A percentile compares a stretch with the other conserved stretches of the same genome.
phyloP scores from a whole-genome alignment of 2,888 invertebrate species.

The Pegoplata infirma region DNA sequence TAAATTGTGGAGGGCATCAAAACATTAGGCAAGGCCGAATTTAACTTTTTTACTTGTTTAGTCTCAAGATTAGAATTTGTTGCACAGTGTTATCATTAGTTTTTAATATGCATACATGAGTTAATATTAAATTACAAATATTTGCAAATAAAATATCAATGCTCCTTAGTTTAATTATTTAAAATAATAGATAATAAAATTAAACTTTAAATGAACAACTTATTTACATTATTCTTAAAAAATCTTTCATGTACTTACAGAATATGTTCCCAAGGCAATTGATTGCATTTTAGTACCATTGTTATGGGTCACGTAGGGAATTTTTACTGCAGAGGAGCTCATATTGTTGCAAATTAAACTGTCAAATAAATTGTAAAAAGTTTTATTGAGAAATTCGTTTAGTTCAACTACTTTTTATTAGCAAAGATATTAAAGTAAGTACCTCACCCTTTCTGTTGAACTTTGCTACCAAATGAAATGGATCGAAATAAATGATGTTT shows the following conservation, averaged over 20 bases:
- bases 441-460: not conserved
- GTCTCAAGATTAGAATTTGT: too few species aligned
- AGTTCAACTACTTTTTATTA: not conserved
- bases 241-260: slow-evolving; percentile 67
- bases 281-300: slow-evolving; percentile 74
- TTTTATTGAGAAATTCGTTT: not conserved
- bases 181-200: not conserved
- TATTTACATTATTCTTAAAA: too few species aligned
- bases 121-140: too few species aligned
- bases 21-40: too few species aligned
- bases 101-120: too few species aligned
- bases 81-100: too few species aligned
- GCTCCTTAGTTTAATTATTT: too few species aligned
- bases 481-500: not conserved
- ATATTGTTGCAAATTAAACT: slow-evolving; percentile 21
- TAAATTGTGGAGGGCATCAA: too few species aligned
- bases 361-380: not conserved
- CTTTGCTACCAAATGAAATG: not conserved
- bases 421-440: not conserved
- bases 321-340: slow-evolving; percentile 50
- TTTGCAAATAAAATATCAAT: too few species aligned
- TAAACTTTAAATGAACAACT: slow-evolving; percentile 5
- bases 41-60: too few species aligned
- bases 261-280: slow-evolving; percentile 75
- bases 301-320: slow-evolving; percentile 71